Conservation (phyloP, 2,888 invertebrate species). For the Perdita meconis region DNA sequence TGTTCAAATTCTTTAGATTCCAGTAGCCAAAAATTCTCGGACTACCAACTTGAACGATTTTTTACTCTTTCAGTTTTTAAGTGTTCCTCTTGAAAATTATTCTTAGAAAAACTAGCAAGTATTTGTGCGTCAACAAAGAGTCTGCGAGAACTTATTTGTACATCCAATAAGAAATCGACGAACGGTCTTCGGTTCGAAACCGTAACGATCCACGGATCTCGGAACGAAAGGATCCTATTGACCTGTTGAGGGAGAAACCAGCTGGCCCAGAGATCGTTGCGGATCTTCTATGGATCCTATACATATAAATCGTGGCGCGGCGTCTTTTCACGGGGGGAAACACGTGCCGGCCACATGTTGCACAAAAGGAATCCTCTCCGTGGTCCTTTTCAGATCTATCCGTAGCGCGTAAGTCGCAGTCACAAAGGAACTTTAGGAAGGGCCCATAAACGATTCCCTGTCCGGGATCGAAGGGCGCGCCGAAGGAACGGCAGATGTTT, state of each 20-base stretch:
- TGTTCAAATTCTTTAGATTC: no score
- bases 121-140: not conserved
- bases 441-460: conserved; percentile 67
- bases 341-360: conserved; percentile 84
- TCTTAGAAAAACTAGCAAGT: no score
- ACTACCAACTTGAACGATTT: no score
- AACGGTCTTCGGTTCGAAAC: not conserved
- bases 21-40: no score
- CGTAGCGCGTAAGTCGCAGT: conserved; percentile 65
- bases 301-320: conserved; percentile 73
- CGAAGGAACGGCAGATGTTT: conserved; percentile 73
- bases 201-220: conserved; percentile 15
- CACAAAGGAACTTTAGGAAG: conserved; percentile 67
- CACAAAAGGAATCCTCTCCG: conserved; percentile 80
- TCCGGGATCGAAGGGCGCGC: conserved; percentile 51
- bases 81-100: no score
- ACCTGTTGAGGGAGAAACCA: conserved; percentile 68
- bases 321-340: conserved; percentile 74
- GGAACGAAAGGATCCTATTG: conserved; percentile 63
- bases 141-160: not conserved
- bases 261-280: conserved; percentile 69
- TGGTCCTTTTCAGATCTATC: conserved; percentile 72
- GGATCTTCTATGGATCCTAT: conserved; percentile 66
- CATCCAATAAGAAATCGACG: no score
- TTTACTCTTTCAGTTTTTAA: no score